These are phyloP conservation scores for Apamea epomidion DNA, from an alignment of 2,888 invertebrate species.

Conservation along the genomic window DNA sequence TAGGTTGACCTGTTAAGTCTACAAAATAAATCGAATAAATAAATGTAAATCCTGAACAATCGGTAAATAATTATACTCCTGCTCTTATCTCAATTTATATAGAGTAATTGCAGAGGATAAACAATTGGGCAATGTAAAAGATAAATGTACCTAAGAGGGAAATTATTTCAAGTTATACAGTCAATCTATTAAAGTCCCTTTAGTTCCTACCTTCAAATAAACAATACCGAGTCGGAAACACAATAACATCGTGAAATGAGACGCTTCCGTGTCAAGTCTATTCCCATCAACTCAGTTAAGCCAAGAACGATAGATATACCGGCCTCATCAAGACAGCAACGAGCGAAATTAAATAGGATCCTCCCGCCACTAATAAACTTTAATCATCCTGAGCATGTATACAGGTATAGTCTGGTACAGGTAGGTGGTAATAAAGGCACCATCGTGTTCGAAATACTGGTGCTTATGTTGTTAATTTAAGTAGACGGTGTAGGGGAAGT, in stretches of 20 bases:
- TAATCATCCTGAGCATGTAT: constrained; percentile 47
- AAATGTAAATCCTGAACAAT: not conserved
- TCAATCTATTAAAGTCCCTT: constrained; percentile 5
- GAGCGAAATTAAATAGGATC: constrained; percentile 60
- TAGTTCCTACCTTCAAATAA: constrained; percentile 18
- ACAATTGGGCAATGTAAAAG: not conserved
- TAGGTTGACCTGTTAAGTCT: too few species aligned
- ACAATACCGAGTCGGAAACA: constrained; percentile 25
- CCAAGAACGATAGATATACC: constrained; percentile 40
- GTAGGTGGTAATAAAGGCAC: constrained; percentile 36
- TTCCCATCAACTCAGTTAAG: constrained; percentile 34
- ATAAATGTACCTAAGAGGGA: not conserved
- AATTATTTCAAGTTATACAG: not conserved
- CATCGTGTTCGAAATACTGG: constrained; percentile 19
- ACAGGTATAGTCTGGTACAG: constrained; percentile 18
- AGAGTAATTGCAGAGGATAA: not conserved
- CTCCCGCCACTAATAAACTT: constrained; percentile 58
- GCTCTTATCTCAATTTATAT: too few species aligned
- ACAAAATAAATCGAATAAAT: too few species aligned
- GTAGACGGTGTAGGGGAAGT: not conserved
- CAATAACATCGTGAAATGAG: constrained; percentile 34
- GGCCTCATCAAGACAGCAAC: constrained; percentile 45
- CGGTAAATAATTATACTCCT: not conserved
- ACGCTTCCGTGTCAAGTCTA: constrained; percentile 23
- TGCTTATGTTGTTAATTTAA: constrained; percentile 24